A percentile compares a stretch with the other conserved stretches of the same genome.
These are phyloP conservation scores for Ylistrum balloti DNA, from an alignment of 1,140 invertebrate species.

Conservation along the genomic window DNA sequence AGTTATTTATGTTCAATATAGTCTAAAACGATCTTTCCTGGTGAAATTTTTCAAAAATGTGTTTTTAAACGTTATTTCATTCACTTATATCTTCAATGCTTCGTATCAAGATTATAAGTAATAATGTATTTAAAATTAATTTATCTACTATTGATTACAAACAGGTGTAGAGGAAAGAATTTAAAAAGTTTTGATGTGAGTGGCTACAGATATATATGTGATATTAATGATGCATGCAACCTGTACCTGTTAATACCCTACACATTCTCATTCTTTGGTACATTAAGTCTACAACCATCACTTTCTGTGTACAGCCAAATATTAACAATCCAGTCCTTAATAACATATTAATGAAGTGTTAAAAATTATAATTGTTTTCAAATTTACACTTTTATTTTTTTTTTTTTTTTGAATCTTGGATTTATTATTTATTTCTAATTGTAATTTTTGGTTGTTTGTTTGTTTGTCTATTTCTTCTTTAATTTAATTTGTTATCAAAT, in stretches of 20 bases:
- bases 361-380: neutral
- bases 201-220: neutral
- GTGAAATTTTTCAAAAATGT: too few species aligned
- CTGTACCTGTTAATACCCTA: conserved; percentile 6
- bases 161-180: neutral
- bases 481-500: neutral
- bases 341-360: too few species aligned
- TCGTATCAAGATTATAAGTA: neutral
- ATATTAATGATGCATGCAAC: conserved; percentile 20
- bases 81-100: too few species aligned
- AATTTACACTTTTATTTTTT: neutral
- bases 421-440: neutral
- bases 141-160: neutral
- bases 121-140: neutral
- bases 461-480: too few species aligned
- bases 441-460: neutral
- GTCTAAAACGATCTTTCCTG: too few species aligned
- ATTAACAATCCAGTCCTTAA: neutral
- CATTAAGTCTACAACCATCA: neutral
- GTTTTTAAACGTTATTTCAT: neutral
- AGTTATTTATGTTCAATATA: neutral
- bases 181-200: neutral
- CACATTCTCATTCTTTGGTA: neutral
- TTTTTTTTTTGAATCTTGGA: neutral
- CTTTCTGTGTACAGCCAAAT: neutral